Conservation (phyloP, 53 echinoderm and acorn worm species). For the Paelopatides confundens region DNA sequence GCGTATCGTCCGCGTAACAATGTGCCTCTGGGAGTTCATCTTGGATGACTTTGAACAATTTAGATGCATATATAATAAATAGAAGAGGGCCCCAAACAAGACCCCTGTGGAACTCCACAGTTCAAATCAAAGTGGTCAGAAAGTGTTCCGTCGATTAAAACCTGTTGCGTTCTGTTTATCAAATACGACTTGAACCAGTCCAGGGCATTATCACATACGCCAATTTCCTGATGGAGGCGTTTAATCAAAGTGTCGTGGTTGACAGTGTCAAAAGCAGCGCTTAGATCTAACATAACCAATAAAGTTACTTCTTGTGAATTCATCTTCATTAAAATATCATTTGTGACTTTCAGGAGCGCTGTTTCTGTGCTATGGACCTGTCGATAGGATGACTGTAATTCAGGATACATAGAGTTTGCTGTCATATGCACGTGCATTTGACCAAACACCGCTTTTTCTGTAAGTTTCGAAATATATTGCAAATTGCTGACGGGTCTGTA, state of each 20-base stretch:
- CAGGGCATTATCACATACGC: not conserved
- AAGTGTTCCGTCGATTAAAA: not conserved
- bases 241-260: not conserved
- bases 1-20: not conserved
- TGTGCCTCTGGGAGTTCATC: not conserved
- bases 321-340: not conserved
- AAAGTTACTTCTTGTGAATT: not conserved
- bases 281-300: not conserved
- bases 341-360: not conserved
- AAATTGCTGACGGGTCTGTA: not conserved
- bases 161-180: not conserved
- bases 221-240: not conserved
- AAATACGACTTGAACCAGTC: not conserved
- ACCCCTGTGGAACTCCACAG: not conserved
- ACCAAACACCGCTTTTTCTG: not conserved
- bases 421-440: not conserved
- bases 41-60: not conserved
- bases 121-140: not conserved
- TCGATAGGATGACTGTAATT: not conserved
- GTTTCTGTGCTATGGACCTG: not conserved
- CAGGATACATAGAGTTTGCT: not conserved
- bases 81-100: not conserved
- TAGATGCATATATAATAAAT: not conserved
- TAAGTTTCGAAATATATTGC: not conserved
- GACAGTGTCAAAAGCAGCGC: not conserved